Percentiles rank a stretch among this genome's conserved stretches.
phyloP scores from a whole-genome alignment of 2,888 invertebrate species.

The Sarcophaga subvicina region DNA sequence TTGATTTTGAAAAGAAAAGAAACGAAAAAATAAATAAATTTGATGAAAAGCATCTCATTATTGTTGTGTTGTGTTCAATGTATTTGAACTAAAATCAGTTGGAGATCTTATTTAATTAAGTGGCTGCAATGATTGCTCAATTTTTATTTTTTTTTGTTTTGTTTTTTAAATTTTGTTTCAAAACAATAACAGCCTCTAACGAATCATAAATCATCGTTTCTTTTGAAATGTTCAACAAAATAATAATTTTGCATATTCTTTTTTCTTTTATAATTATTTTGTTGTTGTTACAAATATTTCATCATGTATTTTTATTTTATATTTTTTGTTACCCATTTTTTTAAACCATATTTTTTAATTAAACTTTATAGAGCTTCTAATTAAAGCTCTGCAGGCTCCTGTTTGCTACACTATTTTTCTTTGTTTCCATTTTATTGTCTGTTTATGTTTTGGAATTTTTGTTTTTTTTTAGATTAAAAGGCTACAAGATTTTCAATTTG shows the following conservation, averaged over 20 bases:
- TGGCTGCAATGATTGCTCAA: conserved; percentile 55
- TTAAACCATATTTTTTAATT: conserved; percentile 76
- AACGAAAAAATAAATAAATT: background rate
- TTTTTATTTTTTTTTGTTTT: conserved; percentile 1
- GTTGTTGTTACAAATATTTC: conserved; percentile 1
- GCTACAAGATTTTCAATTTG: conserved; percentile 66
- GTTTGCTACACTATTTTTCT: conserved; percentile 29
- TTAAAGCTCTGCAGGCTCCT: conserved; percentile 80
- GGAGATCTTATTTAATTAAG: conserved; percentile 80
- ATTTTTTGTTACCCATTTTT: conserved; percentile 41
- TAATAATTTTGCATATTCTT: conserved; percentile 46
- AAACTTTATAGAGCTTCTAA: conserved; percentile 78
- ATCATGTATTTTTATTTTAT: background rate
- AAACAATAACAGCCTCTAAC: conserved; percentile 1
- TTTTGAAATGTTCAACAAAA: conserved; percentile 23
- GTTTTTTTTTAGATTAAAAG: conserved; percentile 5
- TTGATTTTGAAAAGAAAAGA: too few species aligned
- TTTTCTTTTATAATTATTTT: background rate
- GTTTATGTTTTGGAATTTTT: conserved; percentile 4
- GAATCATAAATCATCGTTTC: conserved; percentile 52
- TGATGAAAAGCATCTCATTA: background rate
- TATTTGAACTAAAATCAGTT: conserved; percentile 74
- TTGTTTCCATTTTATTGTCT: conserved; percentile 3
- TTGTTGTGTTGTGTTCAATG: conserved; percentile 61
- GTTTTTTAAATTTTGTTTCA: background rate